A percentile compares a stretch with the other conserved stretches of the same genome.
Evolutionary conservation across 2,113 vertebrate species (phyloP).

Genomic region (Cyrtonyx montezumae): DNA sequence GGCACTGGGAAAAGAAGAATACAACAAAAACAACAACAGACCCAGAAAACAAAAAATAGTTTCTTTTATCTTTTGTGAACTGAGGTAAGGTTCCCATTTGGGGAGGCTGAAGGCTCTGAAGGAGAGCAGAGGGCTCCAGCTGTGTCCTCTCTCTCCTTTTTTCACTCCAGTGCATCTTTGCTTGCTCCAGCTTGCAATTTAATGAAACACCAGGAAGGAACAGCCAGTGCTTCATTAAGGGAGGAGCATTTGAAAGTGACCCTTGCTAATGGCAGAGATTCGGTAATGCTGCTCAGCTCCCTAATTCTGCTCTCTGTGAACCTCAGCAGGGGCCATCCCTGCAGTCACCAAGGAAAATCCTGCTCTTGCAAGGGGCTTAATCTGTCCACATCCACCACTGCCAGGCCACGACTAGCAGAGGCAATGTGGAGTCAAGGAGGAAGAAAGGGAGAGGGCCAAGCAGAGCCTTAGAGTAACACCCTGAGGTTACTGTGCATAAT

Average conservation of each 20-base stretch:
- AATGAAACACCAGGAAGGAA: constrained; percentile 23
- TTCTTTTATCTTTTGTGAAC: not conserved
- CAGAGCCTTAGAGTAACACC: not conserved
- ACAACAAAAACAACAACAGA: constrained; percentile 29
- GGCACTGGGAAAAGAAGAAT: not conserved
- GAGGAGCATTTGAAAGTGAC: constrained; percentile 25
- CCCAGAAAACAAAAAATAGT: not conserved
- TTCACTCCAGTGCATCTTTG: not conserved
- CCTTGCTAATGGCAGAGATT: not conserved
- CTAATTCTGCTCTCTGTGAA: not conserved
- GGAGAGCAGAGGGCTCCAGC: not conserved
- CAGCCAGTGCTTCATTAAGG: not conserved
- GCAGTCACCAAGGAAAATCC: not conserved
- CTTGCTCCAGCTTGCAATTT: not conserved
- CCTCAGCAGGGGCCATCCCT: fast-evolving
- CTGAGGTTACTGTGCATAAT: not conserved
- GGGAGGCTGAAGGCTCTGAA: not conserved
- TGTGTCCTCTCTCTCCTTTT: not conserved
- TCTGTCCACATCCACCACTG: not conserved
- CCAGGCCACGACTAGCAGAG: not conserved
- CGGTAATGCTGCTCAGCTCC: not conserved
- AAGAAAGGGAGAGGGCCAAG: not conserved
- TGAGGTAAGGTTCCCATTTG: not conserved
- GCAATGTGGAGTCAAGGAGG: fast-evolving
- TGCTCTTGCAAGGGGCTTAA: not conserved